Evolutionary conservation across 1,140 invertebrate species (phyloP), one percentile per base, ranked within the genome.

Genomic region (Teleopsis dalmanni): DNA sequence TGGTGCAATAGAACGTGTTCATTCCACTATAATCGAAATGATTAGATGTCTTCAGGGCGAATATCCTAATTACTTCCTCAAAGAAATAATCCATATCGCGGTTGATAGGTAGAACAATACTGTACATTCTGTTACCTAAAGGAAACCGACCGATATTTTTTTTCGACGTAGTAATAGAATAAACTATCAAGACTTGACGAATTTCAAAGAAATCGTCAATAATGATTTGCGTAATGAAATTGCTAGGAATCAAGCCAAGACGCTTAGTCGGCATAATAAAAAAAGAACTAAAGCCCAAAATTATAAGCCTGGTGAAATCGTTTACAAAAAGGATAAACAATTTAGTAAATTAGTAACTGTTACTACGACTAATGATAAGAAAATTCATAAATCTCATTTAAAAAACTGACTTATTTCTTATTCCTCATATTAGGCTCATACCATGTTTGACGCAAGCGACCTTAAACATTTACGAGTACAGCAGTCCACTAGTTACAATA

Each of bases 21-120:
- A 51, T 37, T 51, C 49, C 6, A 51, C 35, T 11, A 40, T 51
- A 7, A 29, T 51, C 3, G 50, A 51, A 51, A 40, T 51, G 10
- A n/a, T 35, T 8, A 22, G 48, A 36, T 36, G 40, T 7, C 29
- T 47, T 11, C 26, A 23, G 18, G n/a, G 33, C 9, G 27, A 51
- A 23, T 41, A 47, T 18, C 33, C 25, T 2, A 37, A 51, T 16
- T 25, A 21, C 8, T 26, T 13, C 3, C 11, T 41, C 1, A 47
- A 51, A 6, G 44, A 47, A 10, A 13, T 47, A 4, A 40, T 47
- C 18, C 38, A 44, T 11, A 35, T 49, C 10, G 22, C 50, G 4
- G 42, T 45, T 4, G 41, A 44, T 14, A 19, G 42, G 38, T 50
- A 50, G 14, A 41, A 41, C 8, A 41, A 41, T 23, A 41, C 41